Percentiles rank a stretch among this genome's conserved stretches.
Conservation (phyloP, 2,888 invertebrate genomes). For the Cataglyphis rosenhaueri region DNA sequence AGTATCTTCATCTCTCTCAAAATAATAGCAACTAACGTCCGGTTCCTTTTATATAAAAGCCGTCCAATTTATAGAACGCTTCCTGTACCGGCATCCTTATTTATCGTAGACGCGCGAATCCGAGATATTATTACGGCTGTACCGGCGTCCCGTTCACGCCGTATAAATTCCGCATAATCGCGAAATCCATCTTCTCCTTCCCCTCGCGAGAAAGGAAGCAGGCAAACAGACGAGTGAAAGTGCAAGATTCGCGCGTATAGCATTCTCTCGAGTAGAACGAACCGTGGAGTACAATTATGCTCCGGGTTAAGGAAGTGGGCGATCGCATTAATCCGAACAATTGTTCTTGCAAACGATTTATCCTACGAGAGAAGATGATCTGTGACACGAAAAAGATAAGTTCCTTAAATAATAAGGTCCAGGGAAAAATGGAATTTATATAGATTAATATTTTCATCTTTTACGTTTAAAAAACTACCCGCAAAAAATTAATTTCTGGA, state of each 20-base stretch:
- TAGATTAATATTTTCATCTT: not conserved
- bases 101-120: slow-evolving; percentile 44
- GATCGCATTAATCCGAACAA: slow-evolving; percentile 18
- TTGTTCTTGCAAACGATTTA: slow-evolving; percentile 38
- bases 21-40: slow-evolving; percentile 10
- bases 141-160: slow-evolving; percentile 47
- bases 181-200: slow-evolving; percentile 43
- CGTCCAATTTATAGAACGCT: slow-evolving; percentile 51
- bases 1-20: slow-evolving; percentile 14
- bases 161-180: slow-evolving; percentile 56
- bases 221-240: slow-evolving; percentile 51
- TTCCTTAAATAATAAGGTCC: not conserved
- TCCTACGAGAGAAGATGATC: not conserved
- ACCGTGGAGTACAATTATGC: slow-evolving; percentile 32
- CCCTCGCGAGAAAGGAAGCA: slow-evolving; percentile 31
- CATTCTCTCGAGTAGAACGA: slow-evolving; percentile 26
- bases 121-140: slow-evolving; percentile 53
- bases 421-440: not conserved
- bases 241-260: slow-evolving; percentile 44
- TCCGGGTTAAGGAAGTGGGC: slow-evolving; percentile 29
- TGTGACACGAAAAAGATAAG: not conserved
- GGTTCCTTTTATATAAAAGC: slow-evolving; percentile 35
- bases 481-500: not conserved
- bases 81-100: slow-evolving; percentile 41
- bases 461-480: not conserved